Percentiles rank a stretch among this genome's conserved stretches.
Evolutionary conservation across 2,113 vertebrate species (phyloP).

Genomic region (Sialia sialis): DNA sequence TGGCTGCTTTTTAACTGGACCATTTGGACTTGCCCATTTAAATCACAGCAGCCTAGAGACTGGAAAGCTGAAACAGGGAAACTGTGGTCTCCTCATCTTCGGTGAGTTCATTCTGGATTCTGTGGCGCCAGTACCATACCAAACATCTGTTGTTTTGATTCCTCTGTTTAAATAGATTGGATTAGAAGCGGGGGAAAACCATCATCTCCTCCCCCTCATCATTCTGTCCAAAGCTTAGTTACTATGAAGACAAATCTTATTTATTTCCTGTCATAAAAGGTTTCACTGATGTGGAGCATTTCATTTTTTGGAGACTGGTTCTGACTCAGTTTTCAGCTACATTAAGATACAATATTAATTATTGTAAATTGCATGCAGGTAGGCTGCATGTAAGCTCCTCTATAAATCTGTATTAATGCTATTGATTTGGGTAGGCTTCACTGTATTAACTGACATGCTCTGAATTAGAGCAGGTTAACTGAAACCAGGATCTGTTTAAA

Average conservation of each 20-base stretch:
- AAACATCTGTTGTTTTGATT: slow-evolving; percentile 36
- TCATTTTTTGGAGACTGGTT: not conserved
- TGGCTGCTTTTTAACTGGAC: not conserved
- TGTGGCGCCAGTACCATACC: not conserved
- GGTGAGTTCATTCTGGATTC: not conserved
- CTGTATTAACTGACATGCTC: not conserved
- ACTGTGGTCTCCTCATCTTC: not conserved
- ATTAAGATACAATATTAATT: not conserved
- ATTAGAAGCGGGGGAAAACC: not conserved
- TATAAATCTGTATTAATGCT: not conserved
- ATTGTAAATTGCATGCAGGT: not conserved
- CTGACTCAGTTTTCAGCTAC: not conserved
- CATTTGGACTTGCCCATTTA: not conserved
- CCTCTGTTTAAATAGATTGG: not conserved
- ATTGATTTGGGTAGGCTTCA: not conserved
- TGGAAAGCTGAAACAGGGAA: not conserved
- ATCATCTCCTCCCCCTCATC: not conserved
- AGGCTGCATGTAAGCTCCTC: not conserved
- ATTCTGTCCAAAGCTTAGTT: not conserved
- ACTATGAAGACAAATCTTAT: not conserved
- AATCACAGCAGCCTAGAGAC: not conserved
- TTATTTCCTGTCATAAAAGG: not conserved
- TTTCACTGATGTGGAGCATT: not conserved
- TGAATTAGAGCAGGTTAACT: not conserved
- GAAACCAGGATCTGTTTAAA: not conserved